Evolutionary conservation across 2,797 vertebrate genomes (phyloP).

Genomic region (Rhinoraja longicauda): DNA sequence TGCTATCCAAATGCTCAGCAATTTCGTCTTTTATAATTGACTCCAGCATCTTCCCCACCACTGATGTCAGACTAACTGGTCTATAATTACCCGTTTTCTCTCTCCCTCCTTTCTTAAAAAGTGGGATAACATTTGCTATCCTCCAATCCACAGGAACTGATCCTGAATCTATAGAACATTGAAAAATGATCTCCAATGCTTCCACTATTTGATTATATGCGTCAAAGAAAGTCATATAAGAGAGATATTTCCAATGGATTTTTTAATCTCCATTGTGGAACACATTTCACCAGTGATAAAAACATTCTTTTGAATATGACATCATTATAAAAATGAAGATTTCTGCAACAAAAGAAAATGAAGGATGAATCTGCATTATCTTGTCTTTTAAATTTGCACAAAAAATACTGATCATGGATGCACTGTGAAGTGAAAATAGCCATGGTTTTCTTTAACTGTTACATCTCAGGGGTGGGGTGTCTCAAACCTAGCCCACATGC

Average conservation of each 20-base stretch:
- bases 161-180: too few species aligned
- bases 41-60: too few species aligned
- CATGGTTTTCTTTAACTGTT: not conserved
- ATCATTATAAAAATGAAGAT: too few species aligned
- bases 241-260: not conserved
- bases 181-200: too few species aligned
- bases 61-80: too few species aligned
- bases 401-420: not conserved
- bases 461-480: not conserved
- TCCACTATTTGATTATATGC: not conserved
- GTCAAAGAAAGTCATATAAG: not conserved
- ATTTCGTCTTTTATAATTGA: too few species aligned
- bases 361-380: not conserved
- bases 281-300: not conserved
- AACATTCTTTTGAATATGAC: not conserved
- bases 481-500: not conserved
- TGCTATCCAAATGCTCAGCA: too few species aligned
- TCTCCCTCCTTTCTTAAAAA: too few species aligned
- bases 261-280: not conserved
- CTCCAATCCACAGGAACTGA: too few species aligned
- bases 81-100: too few species aligned
- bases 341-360: too few species aligned
- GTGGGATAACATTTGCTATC: too few species aligned
- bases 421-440: not conserved
- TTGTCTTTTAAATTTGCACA: not conserved